Evolutionary conservation across 2,888 invertebrate species (phyloP), one percentile per base, ranked within the genome.

Genomic region (Epistrophe eligans): DNA sequence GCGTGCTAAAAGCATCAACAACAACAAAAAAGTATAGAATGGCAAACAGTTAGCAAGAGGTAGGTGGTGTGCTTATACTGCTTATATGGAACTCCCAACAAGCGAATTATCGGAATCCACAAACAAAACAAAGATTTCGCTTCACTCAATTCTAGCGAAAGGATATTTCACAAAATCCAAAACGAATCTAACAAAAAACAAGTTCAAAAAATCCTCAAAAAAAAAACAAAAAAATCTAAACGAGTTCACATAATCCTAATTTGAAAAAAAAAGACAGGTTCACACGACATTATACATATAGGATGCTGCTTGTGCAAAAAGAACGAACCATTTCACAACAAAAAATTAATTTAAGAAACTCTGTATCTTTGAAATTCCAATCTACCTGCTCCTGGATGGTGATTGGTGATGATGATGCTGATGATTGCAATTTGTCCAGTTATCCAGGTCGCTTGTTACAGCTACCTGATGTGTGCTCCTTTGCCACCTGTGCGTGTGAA

Each of bases 101-200:
- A 81, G 85, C 85, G 50, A 85, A 79, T 87, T 87, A 87, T 83
- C 87, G 67, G 87, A 87, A 87, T 87, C 83, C 87, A 79, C 83
- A 83, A 87, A 87, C 87, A 87, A 87, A 79, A 67, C 83, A 83
- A 72, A 83, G 76, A 87, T 83, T 87, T 87, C 83, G 77, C 83
- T 83, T 87, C 62, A 83, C 79, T 83, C 57, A 79, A 19, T 87
- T 87, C 87, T 62, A 17, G 76, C 76, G 83, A 87, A 85, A 87
- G 87, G 87, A 87, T 87, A 83, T 87, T 83, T 76, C 83, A 87
- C 82, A 77, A 45, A 58, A 70, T 70, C 55, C 38, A 80, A 17
- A 77, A 17, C 28, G 24, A 24, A 24, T 24, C 24, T 24, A 24
- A 17, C 55, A 70, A 48, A 72, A 82, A 83, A 76, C 62, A 66